Conservation (phyloP, 2,113 vertebrate species). For the Sturnira hondurensis region DNA sequence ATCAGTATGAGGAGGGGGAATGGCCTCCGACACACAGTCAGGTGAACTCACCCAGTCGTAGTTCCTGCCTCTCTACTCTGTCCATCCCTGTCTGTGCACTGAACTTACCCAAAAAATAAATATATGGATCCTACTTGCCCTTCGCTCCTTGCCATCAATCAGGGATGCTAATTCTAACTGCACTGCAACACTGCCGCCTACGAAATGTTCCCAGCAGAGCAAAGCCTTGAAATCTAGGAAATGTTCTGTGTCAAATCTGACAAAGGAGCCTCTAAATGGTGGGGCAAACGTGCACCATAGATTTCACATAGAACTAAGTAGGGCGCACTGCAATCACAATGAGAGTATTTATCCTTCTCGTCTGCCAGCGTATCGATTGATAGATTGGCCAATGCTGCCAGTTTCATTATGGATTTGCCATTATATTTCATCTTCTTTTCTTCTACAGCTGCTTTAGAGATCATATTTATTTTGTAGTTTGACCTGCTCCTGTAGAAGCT, state of each 20-base stretch:
- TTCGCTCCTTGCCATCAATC: neutral
- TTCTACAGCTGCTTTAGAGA: constrained; percentile 11
- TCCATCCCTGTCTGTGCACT: neutral
- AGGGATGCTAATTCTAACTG: neutral
- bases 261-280: constrained; percentile 1
- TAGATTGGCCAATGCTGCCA: neutral
- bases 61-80: neutral
- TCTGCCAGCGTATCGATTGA: neutral
- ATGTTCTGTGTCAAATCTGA: constrained; percentile 11
- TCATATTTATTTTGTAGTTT: constrained; percentile 16
- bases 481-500: neutral
- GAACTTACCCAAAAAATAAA: neutral
- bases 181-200: neutral
- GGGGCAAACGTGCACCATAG: neutral
- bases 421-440: constrained; percentile 11
- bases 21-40: neutral
- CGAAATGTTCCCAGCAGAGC: neutral
- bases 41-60: neutral
- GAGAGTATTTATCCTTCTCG: constrained; percentile 21
- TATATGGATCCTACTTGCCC: neutral
- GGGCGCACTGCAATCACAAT: constrained; percentile 26
- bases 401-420: constrained; percentile 25
- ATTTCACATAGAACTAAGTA: constrained; percentile 15
- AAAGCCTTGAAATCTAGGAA: neutral
- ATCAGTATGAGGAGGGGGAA: neutral